Evolutionary conservation across 2,888 invertebrate species (phyloP).

Genomic region (Ceramica pisi): DNA sequence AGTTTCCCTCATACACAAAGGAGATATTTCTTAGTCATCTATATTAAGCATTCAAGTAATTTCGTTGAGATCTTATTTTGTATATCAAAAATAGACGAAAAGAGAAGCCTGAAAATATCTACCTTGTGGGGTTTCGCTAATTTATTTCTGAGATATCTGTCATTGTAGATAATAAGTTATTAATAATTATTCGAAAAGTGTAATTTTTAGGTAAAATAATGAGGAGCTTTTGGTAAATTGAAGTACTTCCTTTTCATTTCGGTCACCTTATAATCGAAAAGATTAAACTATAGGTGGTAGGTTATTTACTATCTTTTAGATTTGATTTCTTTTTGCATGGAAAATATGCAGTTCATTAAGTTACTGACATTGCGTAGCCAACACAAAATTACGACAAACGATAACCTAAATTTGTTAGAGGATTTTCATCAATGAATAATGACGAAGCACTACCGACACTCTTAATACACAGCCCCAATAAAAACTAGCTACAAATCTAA

Average conservation of each 20-base stretch:
- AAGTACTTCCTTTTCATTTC: conserved; percentile 15
- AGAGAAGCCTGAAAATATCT: conserved; percentile 10
- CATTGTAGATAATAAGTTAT: conserved; percentile 35
- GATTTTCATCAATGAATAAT: background rate
- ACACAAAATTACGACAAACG: no score
- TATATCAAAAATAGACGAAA: conserved; percentile 26
- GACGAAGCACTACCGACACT: background rate
- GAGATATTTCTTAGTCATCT: conserved; percentile 46
- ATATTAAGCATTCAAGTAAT: conserved; percentile 53
- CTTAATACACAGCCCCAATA: background rate
- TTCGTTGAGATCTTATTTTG: conserved; percentile 45
- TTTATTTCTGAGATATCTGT: conserved; percentile 28
- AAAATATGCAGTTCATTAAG: background rate
- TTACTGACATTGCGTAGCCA: no score
- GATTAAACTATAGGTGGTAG: background rate
- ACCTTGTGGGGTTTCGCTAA: conserved; percentile 22
- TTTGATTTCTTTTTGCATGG: background rate
- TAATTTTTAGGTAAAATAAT: conserved; percentile 22
- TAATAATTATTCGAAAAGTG: conserved; percentile 15
- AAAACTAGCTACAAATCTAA: conserved; percentile 15
- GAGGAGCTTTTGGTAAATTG: conserved; percentile 18
- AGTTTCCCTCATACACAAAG: conserved; percentile 44
- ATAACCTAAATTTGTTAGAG: no score
- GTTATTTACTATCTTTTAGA: background rate
- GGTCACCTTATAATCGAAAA: background rate